Evolutionary conservation across 2,888 invertebrate species (phyloP).

Genomic region (Nomada ruficornis): DNA sequence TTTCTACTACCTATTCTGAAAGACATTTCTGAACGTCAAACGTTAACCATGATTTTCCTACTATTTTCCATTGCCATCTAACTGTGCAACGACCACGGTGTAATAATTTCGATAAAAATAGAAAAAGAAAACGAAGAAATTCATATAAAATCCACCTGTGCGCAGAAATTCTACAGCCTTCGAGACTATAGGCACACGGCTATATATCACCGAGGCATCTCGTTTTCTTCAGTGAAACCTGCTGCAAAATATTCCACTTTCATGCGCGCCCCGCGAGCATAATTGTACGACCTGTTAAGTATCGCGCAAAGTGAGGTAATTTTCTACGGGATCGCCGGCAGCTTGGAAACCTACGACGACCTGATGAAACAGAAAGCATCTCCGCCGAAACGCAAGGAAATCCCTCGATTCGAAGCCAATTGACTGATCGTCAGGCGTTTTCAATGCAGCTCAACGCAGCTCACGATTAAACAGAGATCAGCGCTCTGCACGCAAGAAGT

Average conservation of each 20-base stretch:
- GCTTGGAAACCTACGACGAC: constrained; percentile 7
- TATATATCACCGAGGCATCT: constrained; percentile 21
- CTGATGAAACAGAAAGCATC: constrained; percentile 4
- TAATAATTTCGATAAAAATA: no score
- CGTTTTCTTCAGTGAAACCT: constrained; percentile 43
- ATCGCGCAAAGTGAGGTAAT: constrained; percentile 39
- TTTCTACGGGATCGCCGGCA: constrained; percentile 26
- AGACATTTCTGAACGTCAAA: no score
- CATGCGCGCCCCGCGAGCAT: constrained; percentile 23
- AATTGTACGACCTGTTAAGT: constrained; percentile 18
- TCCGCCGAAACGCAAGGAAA: not conserved
- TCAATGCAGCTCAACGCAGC: no score
- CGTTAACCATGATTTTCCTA: no score
- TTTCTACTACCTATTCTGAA: no score
- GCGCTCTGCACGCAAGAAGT: no score
- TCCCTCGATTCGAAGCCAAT: constrained; percentile 3
- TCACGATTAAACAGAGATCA: not conserved
- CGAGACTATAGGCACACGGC: not conserved
- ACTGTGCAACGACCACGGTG: no score
- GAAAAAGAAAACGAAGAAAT: not conserved
- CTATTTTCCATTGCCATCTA: no score
- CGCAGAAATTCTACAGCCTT: not conserved
- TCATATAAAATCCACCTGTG: not conserved
- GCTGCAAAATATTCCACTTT: constrained; percentile 46
- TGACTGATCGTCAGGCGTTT: not conserved